A percentile compares a stretch with the other conserved stretches of the same genome.
Conservation (phyloP, 2,888 invertebrate genomes). For the Hypomecis punctinalis region DNA sequence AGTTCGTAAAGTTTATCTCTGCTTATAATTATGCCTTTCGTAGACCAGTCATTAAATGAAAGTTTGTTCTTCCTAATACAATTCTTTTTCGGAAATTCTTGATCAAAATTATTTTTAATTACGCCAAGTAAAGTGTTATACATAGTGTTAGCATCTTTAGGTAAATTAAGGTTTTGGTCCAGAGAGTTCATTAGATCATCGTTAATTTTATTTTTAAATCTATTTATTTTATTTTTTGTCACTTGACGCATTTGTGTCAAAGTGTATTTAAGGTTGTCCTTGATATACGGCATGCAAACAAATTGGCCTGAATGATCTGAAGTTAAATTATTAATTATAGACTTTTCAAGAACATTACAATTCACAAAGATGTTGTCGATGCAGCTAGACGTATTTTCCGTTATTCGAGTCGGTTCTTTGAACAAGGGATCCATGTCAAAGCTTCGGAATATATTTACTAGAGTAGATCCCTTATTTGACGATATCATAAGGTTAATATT, state of each 20-base stretch:
- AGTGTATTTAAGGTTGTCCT: background rate
- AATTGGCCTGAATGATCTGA: constrained; percentile 6
- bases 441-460: background rate
- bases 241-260: background rate
- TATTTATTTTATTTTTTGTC: background rate
- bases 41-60: background rate
- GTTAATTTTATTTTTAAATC: background rate
- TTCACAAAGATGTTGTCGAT: background rate
- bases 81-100: background rate
- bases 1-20: too few relatives aligned
- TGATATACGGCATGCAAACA: background rate
- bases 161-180: too few relatives aligned
- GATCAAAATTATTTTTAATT: background rate
- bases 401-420: constrained; percentile 2
- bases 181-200: background rate
- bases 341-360: constrained; percentile 1
- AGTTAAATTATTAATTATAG: background rate
- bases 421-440: constrained; percentile 4
- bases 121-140: background rate
- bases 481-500: background rate
- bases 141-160: background rate
- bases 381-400: background rate
- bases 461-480: background rate
- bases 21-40: too few relatives aligned
- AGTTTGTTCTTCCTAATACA: background rate